phyloP scores from a whole-genome alignment of 2,113 vertebrate species.

The Myotis yumanensis region DNA sequence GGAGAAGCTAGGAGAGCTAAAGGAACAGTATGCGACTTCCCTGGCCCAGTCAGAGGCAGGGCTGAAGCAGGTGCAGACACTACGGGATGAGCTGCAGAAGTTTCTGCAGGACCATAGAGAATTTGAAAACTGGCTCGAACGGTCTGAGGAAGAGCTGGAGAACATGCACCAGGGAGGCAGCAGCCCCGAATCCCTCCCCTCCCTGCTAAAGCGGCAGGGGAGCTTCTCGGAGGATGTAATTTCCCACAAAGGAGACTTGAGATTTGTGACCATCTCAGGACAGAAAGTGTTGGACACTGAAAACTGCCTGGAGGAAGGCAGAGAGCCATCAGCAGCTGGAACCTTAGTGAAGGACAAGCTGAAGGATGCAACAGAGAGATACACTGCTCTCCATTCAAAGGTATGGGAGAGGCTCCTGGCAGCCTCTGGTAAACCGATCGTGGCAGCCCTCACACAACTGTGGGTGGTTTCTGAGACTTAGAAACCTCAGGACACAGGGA shows the following conservation, averaged over 20 bases:
- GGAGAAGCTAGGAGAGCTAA: constrained; percentile 85
- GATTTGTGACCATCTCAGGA: constrained; percentile 96
- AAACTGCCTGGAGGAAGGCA: constrained; percentile 79
- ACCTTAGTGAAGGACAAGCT: constrained; percentile 89
- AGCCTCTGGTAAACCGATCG: background rate
- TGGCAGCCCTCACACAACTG: background rate
- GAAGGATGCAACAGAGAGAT: constrained; percentile 91
- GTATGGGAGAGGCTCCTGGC: constrained; percentile 72
- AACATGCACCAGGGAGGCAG: constrained; percentile 84
- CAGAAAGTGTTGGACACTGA: constrained; percentile 94
- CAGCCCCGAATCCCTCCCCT: constrained; percentile 83
- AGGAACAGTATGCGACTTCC: constrained; percentile 85
- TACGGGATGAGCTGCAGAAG: constrained; percentile 92
- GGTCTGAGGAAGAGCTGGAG: constrained; percentile 89
- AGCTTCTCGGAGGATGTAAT: constrained; percentile 94
- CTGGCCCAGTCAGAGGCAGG: constrained; percentile 87
- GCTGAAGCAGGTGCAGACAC: constrained; percentile 88
- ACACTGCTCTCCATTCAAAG: constrained; percentile 90
- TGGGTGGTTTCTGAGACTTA: background rate
- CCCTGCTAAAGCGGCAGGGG: constrained; percentile 80
- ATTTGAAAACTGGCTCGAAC: constrained; percentile 91
- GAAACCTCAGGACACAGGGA: background rate
- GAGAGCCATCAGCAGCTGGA: constrained; percentile 82
- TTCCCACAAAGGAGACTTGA: constrained; percentile 97
- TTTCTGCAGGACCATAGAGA: constrained; percentile 92